A percentile compares a stretch with the other conserved stretches of the same genome.
Conservation (phyloP, 1,140 invertebrate genomes). For the Procambarus clarkii region DNA sequence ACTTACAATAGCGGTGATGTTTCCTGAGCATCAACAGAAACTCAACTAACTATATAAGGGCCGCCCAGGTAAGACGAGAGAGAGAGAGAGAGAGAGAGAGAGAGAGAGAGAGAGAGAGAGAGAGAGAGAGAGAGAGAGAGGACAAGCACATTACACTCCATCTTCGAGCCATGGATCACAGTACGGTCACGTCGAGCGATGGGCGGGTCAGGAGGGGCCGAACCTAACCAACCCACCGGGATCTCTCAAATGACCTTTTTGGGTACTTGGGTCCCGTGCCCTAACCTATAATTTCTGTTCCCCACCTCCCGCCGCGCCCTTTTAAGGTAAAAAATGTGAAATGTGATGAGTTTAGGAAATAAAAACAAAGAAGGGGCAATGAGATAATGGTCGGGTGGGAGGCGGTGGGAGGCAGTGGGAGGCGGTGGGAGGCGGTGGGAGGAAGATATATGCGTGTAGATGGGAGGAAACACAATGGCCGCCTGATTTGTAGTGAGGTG, state of each 20-base stretch:
- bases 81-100: too few species aligned
- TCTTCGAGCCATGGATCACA: not conserved
- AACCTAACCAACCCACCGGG: too few species aligned
- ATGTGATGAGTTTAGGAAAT: constrained; percentile 57
- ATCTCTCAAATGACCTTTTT: not conserved
- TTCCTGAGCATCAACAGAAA: too few species aligned
- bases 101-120: too few species aligned
- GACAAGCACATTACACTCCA: not conserved
- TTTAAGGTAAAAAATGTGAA: constrained; percentile 62
- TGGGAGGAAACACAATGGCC: constrained; percentile 10
- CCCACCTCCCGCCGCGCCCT: constrained; percentile 61
- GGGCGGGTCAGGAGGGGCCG: too few species aligned
- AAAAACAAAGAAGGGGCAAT: constrained; percentile 58
- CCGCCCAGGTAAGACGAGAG: too few species aligned
- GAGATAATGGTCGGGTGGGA: constrained; percentile 57
- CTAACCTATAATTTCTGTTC: constrained; percentile 60
- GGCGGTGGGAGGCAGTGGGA: too few species aligned
- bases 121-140: constrained; percentile 26
- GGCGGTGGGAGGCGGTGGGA: constrained; percentile 24
- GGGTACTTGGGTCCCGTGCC: not conserved
- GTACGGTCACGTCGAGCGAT: too few species aligned
- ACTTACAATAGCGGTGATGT: too few species aligned
- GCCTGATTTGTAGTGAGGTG: constrained; percentile 22
- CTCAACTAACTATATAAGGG: too few species aligned
- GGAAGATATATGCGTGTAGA: constrained; percentile 60